Evolutionary conservation across 2,797 vertebrate species (phyloP), one percentile per base, ranked within the genome.

Genomic region (Hippocampus kuda): DNA sequence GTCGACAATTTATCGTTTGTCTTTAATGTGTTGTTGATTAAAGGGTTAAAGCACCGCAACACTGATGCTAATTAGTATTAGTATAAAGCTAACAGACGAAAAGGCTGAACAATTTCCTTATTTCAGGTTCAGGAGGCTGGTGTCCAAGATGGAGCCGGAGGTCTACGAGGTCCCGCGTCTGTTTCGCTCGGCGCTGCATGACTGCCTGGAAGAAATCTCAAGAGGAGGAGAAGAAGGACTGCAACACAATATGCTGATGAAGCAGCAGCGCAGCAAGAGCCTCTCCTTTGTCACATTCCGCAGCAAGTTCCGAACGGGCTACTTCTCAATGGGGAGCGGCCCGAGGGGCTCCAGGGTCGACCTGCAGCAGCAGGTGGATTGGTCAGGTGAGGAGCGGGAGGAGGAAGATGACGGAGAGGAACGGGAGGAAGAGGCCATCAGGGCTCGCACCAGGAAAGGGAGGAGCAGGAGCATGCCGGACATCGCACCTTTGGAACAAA

Each of bases 391-490:
- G 8, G 89, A 90, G 26, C 87, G 86, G 1, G 84, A 86, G 1
- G 83, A 86, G 48, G 84, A 49, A 10, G 63, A 65, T 22, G 63
- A 46, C 41, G 18, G 48, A 56, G 22, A 42, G 13, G 66, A 26
- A 42, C 5, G 67, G n/a, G 83, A 85, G 44, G 85, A 79, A 10
- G 89, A 87, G 41, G 75, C 69, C 48, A 76, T 83, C 5, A 82
- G 80, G 42, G 79, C 70, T 75, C 80, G 88, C 49, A 72, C 81
- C 0, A 88, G 84, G 70, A 92, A 84, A 76, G 89, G 87, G 44
- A 84, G 91, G 71, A 93, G 92, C 79, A 88, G 49, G 68, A 93
- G 91, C 81, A 91, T 93, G 92, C 92, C 91, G 27, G 91, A 92
- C 26, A 92, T 93, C 62, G 85, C 77, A 44, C 89, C 90, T 1